Base-by-base conservation (phyloP, 92 coral and sea anemone species). In the Umimayanthus kanabou region DNA sequence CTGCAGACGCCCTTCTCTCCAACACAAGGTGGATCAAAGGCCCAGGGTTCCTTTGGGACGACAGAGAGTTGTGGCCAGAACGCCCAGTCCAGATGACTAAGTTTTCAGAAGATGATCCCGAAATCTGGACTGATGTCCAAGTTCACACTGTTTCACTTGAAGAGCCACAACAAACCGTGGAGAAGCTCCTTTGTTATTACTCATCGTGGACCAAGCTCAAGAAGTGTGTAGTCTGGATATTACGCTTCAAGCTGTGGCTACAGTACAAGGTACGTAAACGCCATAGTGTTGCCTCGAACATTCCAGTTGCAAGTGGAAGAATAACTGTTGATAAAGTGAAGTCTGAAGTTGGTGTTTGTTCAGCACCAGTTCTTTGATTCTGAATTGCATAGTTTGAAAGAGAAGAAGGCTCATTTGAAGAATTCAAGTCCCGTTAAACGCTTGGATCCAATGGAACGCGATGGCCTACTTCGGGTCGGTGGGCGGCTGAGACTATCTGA, bases 381-480 rank as follows among this genome's bases (percentile, higher is more conserved):
- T 57, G 91, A 88, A 80, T 20, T 87, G 65, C 49, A 50, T 20
- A 75, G 79, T 57, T 45, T 81, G 70, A 55, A 64, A 64, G 8
- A n/a, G n/a, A n/a, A 64, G 42, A 73, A 70, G 75, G 49, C 29
- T 39, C 88, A 82, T 71, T 80, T 90, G 80, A 86, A 90, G 85
- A 91, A 88, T 47, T 91, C 91, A 22, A 91, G 91, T 76, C 49
- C 91, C 26, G 81, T 88, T 61, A 55, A 86, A 55, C 69, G 65
- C 55, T 65, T 91, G 58, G 85, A 91, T 50, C 91, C 88, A 39
- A 80, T 91, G n/a, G 13, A 80, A 65, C 15, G 50, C 30, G 90
- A 89, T 80, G 90, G 91, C 30, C 81, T 87, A 73, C 87, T 91
- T 76, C 77, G 89, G n/a, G n/a, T n/a, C n/a, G n/a, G n/a, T n/a